Evolutionary conservation across 2,888 invertebrate species (phyloP).

Genomic region (Drosophila planitibia): DNA sequence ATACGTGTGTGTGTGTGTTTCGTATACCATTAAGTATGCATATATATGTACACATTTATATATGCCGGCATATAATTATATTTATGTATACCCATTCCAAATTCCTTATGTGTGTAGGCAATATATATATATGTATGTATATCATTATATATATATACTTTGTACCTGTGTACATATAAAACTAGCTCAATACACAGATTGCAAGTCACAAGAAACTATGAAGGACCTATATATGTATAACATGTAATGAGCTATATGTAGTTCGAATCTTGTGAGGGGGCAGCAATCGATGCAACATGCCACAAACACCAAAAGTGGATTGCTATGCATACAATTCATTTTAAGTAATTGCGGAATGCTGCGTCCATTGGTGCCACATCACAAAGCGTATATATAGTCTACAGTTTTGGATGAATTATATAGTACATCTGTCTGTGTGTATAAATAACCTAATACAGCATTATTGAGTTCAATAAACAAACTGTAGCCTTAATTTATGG

Average conservation of each 20-base stretch:
- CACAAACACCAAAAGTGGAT: background rate
- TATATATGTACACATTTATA: constrained; percentile 1
- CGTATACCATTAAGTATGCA: constrained; percentile 1
- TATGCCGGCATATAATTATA: constrained; percentile 20
- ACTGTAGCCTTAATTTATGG: background rate
- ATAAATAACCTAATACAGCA: constrained; percentile 11
- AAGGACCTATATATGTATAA: background rate
- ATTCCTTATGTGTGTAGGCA: constrained; percentile 15
- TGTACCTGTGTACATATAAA: constrained; percentile 4
- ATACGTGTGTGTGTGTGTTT: background rate
- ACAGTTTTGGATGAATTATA: constrained; percentile 35
- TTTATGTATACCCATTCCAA: constrained; percentile 16
- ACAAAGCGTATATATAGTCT: constrained; percentile 6
- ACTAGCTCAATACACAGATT: constrained; percentile 1
- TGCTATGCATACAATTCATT: background rate
- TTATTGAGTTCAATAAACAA: constrained; percentile 42
- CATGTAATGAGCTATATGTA: background rate
- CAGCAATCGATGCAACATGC: constrained; percentile 6
- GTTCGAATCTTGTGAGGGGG: background rate
- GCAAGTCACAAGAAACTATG: background rate
- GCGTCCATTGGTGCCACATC: background rate
- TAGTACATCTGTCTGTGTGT: constrained; percentile 17
- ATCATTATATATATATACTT: constrained; percentile 6
- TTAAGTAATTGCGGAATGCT: background rate
- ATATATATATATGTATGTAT: background rate